Percentiles rank a stretch among this genome's conserved stretches.
These are phyloP conservation scores for Sceloporus undulatus DNA, from an alignment of 2,113 vertebrate species.

Conservation along the genomic window DNA sequence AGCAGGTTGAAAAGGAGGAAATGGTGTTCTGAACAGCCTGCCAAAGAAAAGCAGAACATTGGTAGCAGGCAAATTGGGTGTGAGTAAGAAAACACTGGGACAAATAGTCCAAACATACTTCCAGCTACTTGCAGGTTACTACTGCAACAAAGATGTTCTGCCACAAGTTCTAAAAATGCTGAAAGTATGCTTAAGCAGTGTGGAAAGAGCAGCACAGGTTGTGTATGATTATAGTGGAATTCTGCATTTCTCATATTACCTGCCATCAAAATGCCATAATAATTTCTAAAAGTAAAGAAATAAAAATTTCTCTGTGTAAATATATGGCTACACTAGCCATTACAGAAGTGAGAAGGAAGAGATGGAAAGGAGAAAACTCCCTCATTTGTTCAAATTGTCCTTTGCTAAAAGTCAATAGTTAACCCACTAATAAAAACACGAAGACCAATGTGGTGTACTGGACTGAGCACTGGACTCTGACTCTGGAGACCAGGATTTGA, in stretches of 20 bases:
- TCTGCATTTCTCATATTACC: constrained; percentile 26
- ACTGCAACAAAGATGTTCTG: rapidly evolving
- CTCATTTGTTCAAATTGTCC: too few relatives aligned
- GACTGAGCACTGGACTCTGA: too few relatives aligned
- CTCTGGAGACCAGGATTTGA: too few relatives aligned
- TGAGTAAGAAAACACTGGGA: constrained; percentile 64
- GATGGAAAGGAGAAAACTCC: neutral
- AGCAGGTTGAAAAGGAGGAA: constrained; percentile 84
- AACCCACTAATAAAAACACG: too few relatives aligned
- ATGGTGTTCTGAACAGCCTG: constrained; percentile 75
- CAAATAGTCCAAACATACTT: constrained; percentile 48
- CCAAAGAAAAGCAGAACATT: constrained; percentile 77
- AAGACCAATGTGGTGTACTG: too few relatives aligned
- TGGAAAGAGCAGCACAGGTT: neutral
- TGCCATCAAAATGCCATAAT: neutral
- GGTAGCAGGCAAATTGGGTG: constrained; percentile 62
- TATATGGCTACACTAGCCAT: constrained; percentile 1
- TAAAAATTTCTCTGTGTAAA: neutral
- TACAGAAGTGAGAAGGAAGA: neutral
- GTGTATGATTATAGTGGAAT: neutral
- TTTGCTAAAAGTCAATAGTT: too few relatives aligned
- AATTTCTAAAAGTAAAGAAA: neutral
- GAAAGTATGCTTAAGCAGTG: constrained; percentile 2
- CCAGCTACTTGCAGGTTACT: constrained; percentile 43
- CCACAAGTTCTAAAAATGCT: neutral